Percentiles rank a stretch among this genome's conserved stretches.
Evolutionary conservation across 2,888 invertebrate species (phyloP).

Genomic region (Ophonus ardosiacus): DNA sequence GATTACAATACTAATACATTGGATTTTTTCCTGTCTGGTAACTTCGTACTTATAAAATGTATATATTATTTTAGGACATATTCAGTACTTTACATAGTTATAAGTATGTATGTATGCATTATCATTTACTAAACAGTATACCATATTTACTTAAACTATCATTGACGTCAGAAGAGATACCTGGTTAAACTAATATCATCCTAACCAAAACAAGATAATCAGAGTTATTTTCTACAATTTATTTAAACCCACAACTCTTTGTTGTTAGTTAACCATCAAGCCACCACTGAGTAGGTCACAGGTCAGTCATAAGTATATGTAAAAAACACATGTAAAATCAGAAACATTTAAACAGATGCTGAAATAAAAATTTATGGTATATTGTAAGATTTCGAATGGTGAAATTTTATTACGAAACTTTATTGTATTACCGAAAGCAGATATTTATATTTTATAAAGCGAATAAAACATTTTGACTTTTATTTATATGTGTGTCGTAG

Average conservation of each 20-base stretch:
- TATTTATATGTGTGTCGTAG: too few relatives aligned
- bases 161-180: background rate
- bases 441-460: background rate
- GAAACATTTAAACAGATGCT: too few relatives aligned
- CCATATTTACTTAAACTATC: background rate
- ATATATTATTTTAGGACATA: background rate
- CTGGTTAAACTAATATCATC: background rate
- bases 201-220: background rate
- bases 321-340: too few relatives aligned
- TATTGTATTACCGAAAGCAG: background rate
- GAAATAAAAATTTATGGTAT: too few relatives aligned
- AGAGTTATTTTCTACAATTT: too few relatives aligned
- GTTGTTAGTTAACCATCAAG: background rate
- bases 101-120: background rate
- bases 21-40: too few relatives aligned
- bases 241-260: too few relatives aligned
- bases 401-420: background rate
- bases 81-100: background rate
- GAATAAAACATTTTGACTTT: too few relatives aligned
- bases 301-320: background rate
- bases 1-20: too few relatives aligned
- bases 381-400: background rate
- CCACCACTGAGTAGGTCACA: background rate
- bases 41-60: too few relatives aligned
- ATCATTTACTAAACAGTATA: background rate